Base-by-base conservation (phyloP, 2,797 vertebrate genomes). In the Pseudochaenichthys georgianus region DNA sequence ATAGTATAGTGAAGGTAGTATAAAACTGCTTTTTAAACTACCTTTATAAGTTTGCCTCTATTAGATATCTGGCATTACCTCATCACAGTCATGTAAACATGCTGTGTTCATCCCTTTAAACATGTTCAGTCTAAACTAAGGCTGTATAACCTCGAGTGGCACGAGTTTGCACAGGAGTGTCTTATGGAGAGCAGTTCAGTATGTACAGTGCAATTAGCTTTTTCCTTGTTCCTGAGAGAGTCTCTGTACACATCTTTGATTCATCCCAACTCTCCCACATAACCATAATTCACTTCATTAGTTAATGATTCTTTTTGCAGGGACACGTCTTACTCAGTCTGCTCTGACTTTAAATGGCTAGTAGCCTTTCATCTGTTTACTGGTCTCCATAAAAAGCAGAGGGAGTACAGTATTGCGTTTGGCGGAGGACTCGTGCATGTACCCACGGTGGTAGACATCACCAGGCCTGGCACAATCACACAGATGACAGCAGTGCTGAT, bases 231-330 rank as follows among this genome's bases (percentile, higher is more conserved):
- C 23, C 17, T 75, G 41, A 73, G 48, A 60, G 13, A 43, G 19
- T 72, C 17, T 76, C 59, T 68, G 68, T 70, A 82, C 81, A 85
- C 79, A 80, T 71, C 52, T 73, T 65, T 81, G 67, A 87, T 80
- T 85, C 51, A 86, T 68, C n/a, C 21, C 5, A 12, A 60, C 75
- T 70, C 38, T 47, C 38, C 63, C 64, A 54, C 63, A 73, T 16
- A 64, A 70, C 45, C 59, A 72, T 50, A 76, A 77, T 48, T 87
- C 43, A 47, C 48, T 75, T 75, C 47, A 62, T 60, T 70, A 51
- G 50, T 61, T 74, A 65, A 11, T 72, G 70, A 78, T 74, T 13
- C n/a, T 76, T 69, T 67, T 67, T 59, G 31, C 61, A 64, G 77
- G 62, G n/a, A 46, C 53, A 62, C 16, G 19, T 77, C 75, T 64